Percentiles rank a stretch among this genome's conserved stretches.
These are phyloP conservation scores for Noctua comes DNA, from an alignment of 2,888 invertebrate species.

Conservation along the genomic window DNA sequence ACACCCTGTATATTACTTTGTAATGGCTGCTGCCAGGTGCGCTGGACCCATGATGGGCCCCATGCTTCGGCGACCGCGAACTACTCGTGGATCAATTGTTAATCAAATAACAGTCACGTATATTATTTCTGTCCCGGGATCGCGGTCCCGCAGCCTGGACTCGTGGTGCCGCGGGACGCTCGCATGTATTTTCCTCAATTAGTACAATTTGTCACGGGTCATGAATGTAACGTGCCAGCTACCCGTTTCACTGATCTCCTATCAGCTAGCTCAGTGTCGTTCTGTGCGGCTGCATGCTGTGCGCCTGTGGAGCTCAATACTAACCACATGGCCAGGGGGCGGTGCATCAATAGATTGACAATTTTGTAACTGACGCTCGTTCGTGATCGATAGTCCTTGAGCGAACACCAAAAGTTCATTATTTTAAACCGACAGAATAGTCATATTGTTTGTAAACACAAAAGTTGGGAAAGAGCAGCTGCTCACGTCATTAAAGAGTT, in stretches of 20 bases:
- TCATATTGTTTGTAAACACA: conserved; percentile 1
- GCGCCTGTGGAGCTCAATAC: too few relatives aligned
- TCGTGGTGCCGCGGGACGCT: neutral
- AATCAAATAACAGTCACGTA: neutral
- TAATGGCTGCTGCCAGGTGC: conserved; percentile 2
- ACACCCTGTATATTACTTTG: neutral
- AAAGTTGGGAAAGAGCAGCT: neutral
- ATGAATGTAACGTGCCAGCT: neutral
- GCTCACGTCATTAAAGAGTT: too few relatives aligned
- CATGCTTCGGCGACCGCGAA: neutral
- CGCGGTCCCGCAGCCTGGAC: neutral
- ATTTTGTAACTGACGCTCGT: too few relatives aligned
- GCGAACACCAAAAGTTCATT: too few relatives aligned
- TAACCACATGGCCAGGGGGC: too few relatives aligned
- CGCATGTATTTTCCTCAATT: neutral
- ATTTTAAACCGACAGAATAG: too few relatives aligned
- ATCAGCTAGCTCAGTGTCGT: neutral
- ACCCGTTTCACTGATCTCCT: neutral
- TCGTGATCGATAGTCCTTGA: too few relatives aligned
- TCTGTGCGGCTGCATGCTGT: too few relatives aligned
- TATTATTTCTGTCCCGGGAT: neutral
- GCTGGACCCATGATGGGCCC: neutral
- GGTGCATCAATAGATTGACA: too few relatives aligned
- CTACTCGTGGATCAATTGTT: neutral
- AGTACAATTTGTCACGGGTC: neutral